Evolutionary conservation across 92 coral and sea anemone genomes (phyloP), one percentile per base, ranked within the genome.

Genomic region (Micromussa lordhowensis): DNA sequence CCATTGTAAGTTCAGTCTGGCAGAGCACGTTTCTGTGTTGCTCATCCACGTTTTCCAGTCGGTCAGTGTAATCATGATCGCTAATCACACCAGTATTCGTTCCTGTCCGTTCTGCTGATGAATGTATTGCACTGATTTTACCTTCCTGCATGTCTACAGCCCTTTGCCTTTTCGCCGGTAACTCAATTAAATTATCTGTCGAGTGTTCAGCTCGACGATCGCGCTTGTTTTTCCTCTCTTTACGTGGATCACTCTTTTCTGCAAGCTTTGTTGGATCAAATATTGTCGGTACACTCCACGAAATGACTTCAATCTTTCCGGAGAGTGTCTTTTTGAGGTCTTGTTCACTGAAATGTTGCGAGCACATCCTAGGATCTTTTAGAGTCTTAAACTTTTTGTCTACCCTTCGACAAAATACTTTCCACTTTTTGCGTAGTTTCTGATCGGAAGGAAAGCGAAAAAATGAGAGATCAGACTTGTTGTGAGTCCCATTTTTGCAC

Each of bases 251-350:
- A 0, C 84, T 80, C 74, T 80, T 80, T 80, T 71, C 83, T 80
- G 22, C 21, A 57, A 75, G 70, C 75, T 81, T 58, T 38, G 61
- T 81, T 16, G 85, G 85, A 82, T 82, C 76, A 82, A 82, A 68
- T 82, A 82, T 82, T 64, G 18, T 82, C 76, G 77, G 5, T 10
- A 61, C 84, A 80, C 84, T 72, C 5, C 73, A 14, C 28, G 36
- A 80, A 80, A 80, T 80, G 84, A 80, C 84, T 80, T 80, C 70
- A 79, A 19, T 80, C 84, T 80, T 80, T 80, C 84, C 84, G 34
- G 57, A 80, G 59, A 59, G 84, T 54, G 84, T 35, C 70, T 63
- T 80, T 80, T 80, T 80, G 32, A 51, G 82, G 82, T 79, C 49
- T 79, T 79, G 44, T 79, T 32, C 29, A 28, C 22, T 21, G 28